Percentiles rank a stretch among this genome's conserved stretches.
These are phyloP conservation scores for Notiomystis cincta DNA, from an alignment of 2,113 vertebrate genomes.

Conservation along the genomic window DNA sequence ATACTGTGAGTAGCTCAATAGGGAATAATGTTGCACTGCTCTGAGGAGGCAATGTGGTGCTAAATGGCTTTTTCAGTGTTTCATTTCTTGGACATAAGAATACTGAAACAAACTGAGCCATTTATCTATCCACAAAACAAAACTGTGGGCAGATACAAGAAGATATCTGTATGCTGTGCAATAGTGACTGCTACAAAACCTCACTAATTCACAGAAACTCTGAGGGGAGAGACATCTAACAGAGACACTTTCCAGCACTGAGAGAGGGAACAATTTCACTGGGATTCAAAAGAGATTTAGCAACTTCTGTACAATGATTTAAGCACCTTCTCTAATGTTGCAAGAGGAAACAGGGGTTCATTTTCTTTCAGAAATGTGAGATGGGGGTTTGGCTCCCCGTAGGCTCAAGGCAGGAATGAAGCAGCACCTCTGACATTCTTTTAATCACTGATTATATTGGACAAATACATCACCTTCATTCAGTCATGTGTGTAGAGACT, in stretches of 20 bases:
- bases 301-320: not conserved
- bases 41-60: not conserved
- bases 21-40: not conserved
- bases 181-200: not conserved
- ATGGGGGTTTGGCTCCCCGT: not conserved
- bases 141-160: not conserved
- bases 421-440: not conserved
- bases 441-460: not conserved
- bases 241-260: not conserved
- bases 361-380: not conserved
- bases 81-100: not conserved
- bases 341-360: not conserved
- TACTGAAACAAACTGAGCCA: not conserved
- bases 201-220: not conserved
- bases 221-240: not conserved
- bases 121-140: not conserved
- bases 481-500: not conserved
- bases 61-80: not conserved
- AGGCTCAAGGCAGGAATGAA: not conserved
- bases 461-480: not conserved
- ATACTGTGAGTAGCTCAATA: not conserved
- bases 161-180: not conserved
- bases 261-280: rapidly evolving
- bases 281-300: not conserved
- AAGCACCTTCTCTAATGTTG: not conserved